Conservation (phyloP, 92 coral and sea anemone species). For the Diadumene lineata region DNA sequence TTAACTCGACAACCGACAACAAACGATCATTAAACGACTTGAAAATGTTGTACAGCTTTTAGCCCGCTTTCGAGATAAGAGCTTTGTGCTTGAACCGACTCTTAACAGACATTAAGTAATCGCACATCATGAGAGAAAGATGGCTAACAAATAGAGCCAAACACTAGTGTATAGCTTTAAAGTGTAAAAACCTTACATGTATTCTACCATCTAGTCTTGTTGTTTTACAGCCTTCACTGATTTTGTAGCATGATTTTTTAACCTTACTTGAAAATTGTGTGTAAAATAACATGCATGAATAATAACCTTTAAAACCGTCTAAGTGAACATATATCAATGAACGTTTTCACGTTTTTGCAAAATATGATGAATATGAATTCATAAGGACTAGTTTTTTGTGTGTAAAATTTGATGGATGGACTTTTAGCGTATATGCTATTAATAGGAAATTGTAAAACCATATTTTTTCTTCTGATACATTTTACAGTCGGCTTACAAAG, state of each 20-base stretch:
- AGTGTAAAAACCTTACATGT: background rate
- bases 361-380: background rate
- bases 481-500: background rate
- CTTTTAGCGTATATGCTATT: constrained; percentile 1
- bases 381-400: too few species aligned
- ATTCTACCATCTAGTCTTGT: too few species aligned
- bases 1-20: constrained; percentile 3
- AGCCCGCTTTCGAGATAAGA: background rate
- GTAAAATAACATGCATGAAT: background rate
- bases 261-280: background rate
- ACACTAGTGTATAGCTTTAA: background rate
- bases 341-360: background rate
- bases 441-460: background rate
- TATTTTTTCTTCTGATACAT: background rate
- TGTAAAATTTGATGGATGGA: constrained; percentile 3
- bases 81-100: constrained; percentile 4
- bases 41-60: constrained; percentile 3
- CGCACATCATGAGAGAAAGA: background rate
- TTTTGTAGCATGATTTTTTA: background rate
- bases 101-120: background rate
- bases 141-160: background rate
- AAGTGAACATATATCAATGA: constrained; percentile 10
- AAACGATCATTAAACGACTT: constrained; percentile 20
- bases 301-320: background rate
- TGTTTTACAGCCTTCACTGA: background rate